A percentile compares a stretch with the other conserved stretches of the same genome.
phyloP scores from a whole-genome alignment of 2,797 vertebrate species.

The Galago senegalensis region DNA sequence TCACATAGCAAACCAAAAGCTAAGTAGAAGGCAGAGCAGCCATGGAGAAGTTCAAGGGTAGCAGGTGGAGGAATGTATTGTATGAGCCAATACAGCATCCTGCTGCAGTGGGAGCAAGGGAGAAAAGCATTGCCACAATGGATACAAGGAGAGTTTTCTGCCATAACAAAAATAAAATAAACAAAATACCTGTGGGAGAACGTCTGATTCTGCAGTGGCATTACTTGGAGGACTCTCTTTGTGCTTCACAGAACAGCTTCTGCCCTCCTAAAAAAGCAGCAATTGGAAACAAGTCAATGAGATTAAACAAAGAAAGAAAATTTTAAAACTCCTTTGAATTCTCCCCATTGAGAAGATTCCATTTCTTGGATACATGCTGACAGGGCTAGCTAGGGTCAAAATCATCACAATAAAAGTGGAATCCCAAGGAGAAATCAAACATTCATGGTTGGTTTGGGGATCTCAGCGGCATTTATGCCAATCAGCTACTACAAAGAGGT shows the following conservation, averaged over 20 bases:
- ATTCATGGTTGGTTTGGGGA: neutral
- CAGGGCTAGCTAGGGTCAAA: neutral
- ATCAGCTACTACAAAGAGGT: neutral
- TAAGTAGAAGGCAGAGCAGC: neutral
- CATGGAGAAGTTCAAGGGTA: neutral
- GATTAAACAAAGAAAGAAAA: neutral
- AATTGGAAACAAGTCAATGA: neutral
- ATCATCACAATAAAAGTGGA: neutral
- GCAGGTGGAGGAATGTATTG: neutral
- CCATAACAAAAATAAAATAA: neutral
- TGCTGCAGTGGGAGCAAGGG: neutral
- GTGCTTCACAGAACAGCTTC: slow-evolving; percentile 82
- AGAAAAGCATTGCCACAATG: neutral
- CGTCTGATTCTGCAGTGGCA: slow-evolving; percentile 77
- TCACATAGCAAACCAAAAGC: neutral
- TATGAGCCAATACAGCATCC: neutral
- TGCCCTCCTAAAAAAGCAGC: slow-evolving; percentile 85
- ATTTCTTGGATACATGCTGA: neutral
- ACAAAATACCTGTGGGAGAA: slow-evolving; percentile 85
- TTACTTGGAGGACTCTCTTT: slow-evolving; percentile 73
- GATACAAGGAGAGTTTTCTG: neutral
- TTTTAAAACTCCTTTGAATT: neutral
- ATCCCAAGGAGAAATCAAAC: neutral
- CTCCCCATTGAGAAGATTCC: neutral
- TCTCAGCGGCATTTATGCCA: neutral